Evolutionary conservation across 2,888 invertebrate species (phyloP).

Genomic region (Strigamia transsilvanica): DNA sequence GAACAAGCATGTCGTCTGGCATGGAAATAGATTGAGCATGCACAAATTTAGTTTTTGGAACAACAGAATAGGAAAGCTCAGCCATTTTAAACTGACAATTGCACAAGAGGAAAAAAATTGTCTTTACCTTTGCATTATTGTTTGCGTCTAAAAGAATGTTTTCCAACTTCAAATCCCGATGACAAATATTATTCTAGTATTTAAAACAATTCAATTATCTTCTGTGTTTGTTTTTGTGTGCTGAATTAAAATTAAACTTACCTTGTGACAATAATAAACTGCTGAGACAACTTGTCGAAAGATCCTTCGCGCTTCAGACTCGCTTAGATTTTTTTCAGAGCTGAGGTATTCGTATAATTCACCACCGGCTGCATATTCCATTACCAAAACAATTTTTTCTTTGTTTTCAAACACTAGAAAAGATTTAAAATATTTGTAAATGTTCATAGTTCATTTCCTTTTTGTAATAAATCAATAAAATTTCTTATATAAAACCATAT

Average conservation of each 20-base stretch:
- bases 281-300: slow-evolving; percentile 97
- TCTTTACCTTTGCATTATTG: slow-evolving; percentile 87
- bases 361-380: slow-evolving; percentile 99
- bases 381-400: slow-evolving; percentile 98
- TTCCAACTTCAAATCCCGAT: slow-evolving; percentile 93
- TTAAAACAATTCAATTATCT: background rate
- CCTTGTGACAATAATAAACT: slow-evolving; percentile 95
- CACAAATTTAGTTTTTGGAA: background rate
- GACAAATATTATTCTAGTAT: slow-evolving; percentile 86
- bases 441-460: too few relatives aligned
- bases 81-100: background rate
- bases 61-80: background rate
- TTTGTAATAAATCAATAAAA: too few relatives aligned
- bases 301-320: slow-evolving; percentile 91
- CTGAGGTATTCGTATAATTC: slow-evolving; percentile 97
- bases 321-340: slow-evolving; percentile 75
- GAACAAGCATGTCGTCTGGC: background rate
- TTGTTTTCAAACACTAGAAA: slow-evolving; percentile 96
- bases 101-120: slow-evolving; percentile 51
- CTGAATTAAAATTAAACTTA: slow-evolving; percentile 58
- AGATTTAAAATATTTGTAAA: slow-evolving; percentile 55
- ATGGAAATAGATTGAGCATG: background rate
- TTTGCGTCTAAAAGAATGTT: slow-evolving; percentile 91
- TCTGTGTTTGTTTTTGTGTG: background rate
- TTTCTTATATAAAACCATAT: too few relatives aligned